These are phyloP conservation scores for Drosophila peninsularis DNA, from an alignment of 2,888 invertebrate species.

Conservation along the genomic window DNA sequence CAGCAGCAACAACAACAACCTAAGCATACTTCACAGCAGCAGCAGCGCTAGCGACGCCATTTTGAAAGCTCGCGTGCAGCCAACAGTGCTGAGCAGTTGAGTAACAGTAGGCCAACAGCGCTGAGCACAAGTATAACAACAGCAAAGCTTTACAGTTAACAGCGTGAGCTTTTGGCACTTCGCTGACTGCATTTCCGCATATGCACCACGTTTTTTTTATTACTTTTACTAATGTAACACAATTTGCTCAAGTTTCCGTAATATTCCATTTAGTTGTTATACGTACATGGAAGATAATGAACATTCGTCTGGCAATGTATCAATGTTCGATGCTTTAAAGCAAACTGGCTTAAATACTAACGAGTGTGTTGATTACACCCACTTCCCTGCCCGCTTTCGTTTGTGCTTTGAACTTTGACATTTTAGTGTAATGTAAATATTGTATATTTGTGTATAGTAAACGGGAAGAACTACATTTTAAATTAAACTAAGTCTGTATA, in stretches of 20 bases:
- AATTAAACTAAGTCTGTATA: constrained; percentile 78
- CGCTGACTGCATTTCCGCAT: constrained; percentile 43
- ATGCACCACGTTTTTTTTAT: constrained; percentile 28
- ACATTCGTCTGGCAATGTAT: constrained; percentile 1
- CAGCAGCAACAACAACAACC: constrained; percentile 41
- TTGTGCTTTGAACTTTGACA: constrained; percentile 55
- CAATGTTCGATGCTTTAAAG: constrained; percentile 26
- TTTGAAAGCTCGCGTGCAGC: constrained; percentile 63
- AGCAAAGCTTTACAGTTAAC: constrained; percentile 4
- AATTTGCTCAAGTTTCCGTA: constrained; percentile 73
- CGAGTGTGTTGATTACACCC: constrained; percentile 33
- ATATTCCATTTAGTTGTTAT: constrained; percentile 46
- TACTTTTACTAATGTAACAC: constrained; percentile 61
- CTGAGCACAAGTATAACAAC: neutral
- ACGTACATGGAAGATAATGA: constrained; percentile 14
- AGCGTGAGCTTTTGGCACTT: constrained; percentile 37
- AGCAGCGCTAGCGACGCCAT: constrained; percentile 54
- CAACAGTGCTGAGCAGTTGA: constrained; percentile 22
- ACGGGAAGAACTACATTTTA: constrained; percentile 67
- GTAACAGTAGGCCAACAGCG: constrained; percentile 23
- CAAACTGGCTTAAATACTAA: constrained; percentile 49
- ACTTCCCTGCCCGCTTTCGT: constrained; percentile 44
- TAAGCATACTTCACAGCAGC: constrained; percentile 33
- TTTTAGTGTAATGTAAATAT: constrained; percentile 74
- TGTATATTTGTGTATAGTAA: constrained; percentile 82